These are phyloP conservation scores for Danaus chrysippus DNA, from an alignment of 2,888 invertebrate genomes.

Conservation along the genomic window DNA sequence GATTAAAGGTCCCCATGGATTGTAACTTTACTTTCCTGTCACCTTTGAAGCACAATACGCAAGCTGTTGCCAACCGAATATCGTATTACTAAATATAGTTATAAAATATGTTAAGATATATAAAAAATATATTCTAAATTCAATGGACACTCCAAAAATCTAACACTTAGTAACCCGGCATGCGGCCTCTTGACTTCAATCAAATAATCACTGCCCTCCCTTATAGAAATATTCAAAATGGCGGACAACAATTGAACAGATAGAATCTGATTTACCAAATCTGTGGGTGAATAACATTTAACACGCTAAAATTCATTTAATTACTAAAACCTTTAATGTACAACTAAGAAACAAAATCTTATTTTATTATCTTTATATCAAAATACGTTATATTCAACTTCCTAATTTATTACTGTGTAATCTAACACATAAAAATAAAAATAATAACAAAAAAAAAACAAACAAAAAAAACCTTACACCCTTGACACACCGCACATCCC, in stretches of 20 bases:
- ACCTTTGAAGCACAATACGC: constrained; percentile 47
- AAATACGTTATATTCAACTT: too few relatives aligned
- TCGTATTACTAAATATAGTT: too few relatives aligned
- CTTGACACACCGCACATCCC: constrained; percentile 76
- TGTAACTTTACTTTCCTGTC: constrained; percentile 68
- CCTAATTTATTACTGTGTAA: too few relatives aligned
- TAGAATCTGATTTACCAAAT: constrained; percentile 48
- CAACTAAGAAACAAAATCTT: neutral
- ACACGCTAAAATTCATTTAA: neutral
- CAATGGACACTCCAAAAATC: constrained; percentile 2
- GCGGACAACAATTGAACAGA: constrained; percentile 62
- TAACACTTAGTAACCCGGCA: constrained; percentile 55
- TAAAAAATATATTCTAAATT: neutral
- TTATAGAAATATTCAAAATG: constrained; percentile 73
- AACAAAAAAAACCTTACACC: constrained; percentile 69
- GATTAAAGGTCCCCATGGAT: constrained; percentile 66
- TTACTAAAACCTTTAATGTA: neutral
- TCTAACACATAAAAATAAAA: too few relatives aligned
- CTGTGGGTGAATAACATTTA: constrained; percentile 17
- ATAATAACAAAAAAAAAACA: neutral
- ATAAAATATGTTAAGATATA: too few relatives aligned
- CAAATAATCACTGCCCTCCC: constrained; percentile 77
- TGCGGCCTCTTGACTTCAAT: constrained; percentile 77
- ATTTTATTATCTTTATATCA: too few relatives aligned
- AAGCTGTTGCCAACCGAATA: too few relatives aligned